Percentiles rank a stretch among this genome's conserved stretches.
Evolutionary conservation across 2,888 invertebrate species (phyloP).

Genomic region (Hoplodrina blanda): DNA sequence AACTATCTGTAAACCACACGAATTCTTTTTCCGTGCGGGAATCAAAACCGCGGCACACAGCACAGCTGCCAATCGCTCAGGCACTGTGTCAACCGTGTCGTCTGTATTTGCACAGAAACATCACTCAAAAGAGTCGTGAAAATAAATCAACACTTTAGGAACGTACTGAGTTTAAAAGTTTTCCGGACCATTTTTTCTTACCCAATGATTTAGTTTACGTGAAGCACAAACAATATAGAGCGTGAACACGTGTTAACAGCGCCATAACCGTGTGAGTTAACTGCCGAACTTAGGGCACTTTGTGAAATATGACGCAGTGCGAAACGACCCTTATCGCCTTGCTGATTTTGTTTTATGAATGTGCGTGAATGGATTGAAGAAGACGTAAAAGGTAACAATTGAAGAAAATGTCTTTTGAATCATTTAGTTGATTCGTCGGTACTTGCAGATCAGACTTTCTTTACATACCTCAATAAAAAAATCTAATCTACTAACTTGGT

Average conservation of each 20-base stretch:
- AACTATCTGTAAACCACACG: too few relatives aligned
- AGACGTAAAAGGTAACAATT: neutral
- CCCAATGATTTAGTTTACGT: constrained; percentile 79
- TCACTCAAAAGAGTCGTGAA: too few relatives aligned
- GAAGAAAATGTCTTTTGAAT: neutral
- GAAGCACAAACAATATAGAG: constrained; percentile 83
- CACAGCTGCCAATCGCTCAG: too few relatives aligned
- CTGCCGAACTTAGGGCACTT: constrained; percentile 89
- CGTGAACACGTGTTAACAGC: constrained; percentile 89
- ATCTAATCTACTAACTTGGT: too few relatives aligned
- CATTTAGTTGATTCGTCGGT: too few relatives aligned
- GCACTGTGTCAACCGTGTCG: too few relatives aligned
- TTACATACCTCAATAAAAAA: too few relatives aligned
- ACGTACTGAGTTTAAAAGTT: constrained; percentile 53
- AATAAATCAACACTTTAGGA: constrained; percentile 12
- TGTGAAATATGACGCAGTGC: constrained; percentile 88
- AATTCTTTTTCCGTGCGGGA: too few relatives aligned
- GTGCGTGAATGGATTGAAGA: constrained; percentile 11
- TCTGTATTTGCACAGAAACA: too few relatives aligned
- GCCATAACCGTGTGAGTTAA: constrained; percentile 87
- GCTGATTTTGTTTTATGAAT: constrained; percentile 78
- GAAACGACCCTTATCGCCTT: constrained; percentile 82
- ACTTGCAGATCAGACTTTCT: too few relatives aligned
- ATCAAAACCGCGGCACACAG: too few relatives aligned
- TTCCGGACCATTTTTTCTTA: constrained; percentile 72